Percentiles rank a stretch among this genome's conserved stretches.
Conservation (phyloP, 2,113 vertebrate species). For the Vicugna pacos region DNA sequence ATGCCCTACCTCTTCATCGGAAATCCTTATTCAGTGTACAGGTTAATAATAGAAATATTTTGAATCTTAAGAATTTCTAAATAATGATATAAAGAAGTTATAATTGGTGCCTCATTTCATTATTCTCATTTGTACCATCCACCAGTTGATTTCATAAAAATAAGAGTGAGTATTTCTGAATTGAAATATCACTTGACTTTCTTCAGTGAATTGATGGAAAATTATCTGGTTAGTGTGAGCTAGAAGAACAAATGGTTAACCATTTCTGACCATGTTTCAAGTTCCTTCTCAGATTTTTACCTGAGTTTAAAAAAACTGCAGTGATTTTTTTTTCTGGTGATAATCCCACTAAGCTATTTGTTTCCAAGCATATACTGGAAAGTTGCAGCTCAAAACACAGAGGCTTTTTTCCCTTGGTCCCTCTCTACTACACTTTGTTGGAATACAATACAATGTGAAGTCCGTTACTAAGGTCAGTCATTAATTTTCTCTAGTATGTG, state of each 20-base stretch:
- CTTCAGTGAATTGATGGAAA: background rate
- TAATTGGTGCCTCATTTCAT: background rate
- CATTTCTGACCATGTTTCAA: background rate
- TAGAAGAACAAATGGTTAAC: background rate
- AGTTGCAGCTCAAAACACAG: background rate
- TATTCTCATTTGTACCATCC: background rate
- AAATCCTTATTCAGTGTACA: background rate
- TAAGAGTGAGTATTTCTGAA: background rate
- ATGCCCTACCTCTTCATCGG: background rate
- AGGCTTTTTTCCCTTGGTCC: background rate
- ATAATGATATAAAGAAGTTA: background rate
- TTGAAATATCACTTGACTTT: background rate
- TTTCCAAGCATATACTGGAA: slow-evolving; percentile 51
- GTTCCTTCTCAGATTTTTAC: slow-evolving; percentile 20
- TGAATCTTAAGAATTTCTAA: slow-evolving; percentile 13
- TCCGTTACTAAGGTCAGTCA: background rate
- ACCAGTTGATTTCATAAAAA: slow-evolving; percentile 14
- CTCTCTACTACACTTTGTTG: background rate
- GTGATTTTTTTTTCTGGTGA: background rate
- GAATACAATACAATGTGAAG: background rate
- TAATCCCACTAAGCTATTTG: background rate
- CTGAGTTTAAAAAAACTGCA: background rate
- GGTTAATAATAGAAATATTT: background rate
- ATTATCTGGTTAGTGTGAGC: background rate
- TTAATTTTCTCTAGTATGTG: background rate